These are phyloP conservation scores for Agriotes lineatus DNA, from an alignment of 2,888 invertebrate species.

Conservation along the genomic window DNA sequence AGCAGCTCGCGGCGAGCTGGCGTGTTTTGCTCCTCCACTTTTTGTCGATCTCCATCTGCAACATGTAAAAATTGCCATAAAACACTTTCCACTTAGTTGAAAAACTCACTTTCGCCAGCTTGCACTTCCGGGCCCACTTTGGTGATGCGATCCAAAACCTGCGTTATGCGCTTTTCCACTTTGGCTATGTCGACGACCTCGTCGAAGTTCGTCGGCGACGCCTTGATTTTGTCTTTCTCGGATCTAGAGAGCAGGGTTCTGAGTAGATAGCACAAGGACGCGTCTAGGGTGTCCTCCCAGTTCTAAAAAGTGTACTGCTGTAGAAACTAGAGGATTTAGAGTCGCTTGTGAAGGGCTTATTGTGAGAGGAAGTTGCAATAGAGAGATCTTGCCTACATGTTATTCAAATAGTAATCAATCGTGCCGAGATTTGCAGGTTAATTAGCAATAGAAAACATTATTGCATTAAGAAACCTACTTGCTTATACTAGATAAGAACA, in stretches of 20 bases:
- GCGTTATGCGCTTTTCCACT: constrained; percentile 62
- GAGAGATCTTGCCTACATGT: no score
- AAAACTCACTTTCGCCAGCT: constrained; percentile 26
- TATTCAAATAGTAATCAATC: no score
- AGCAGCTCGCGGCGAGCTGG: constrained; percentile 48
- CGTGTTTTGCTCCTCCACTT: constrained; percentile 2
- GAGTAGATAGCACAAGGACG: constrained; percentile 74
- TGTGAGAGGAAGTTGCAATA: no score
- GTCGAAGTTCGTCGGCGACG: constrained; percentile 67
- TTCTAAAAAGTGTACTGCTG: constrained; percentile 73
- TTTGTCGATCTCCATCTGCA: neutral
- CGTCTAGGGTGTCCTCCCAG: constrained; percentile 84
- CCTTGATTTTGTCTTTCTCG: constrained; percentile 73
- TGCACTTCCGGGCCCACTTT: constrained; percentile 47
- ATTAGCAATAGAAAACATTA: no score
- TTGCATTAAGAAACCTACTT: no score
- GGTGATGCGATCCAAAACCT: constrained; percentile 60
- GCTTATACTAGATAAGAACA: no score
- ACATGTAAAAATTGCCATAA: neutral
- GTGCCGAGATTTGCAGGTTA: no score
- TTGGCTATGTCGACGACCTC: constrained; percentile 61
- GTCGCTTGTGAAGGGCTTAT: no score
- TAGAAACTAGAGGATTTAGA: no score
- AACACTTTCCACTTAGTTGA: no score
- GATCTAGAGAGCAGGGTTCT: constrained; percentile 74